phyloP scores from a whole-genome alignment of 2,797 vertebrate genomes.

The Acanthurus lineatus region DNA sequence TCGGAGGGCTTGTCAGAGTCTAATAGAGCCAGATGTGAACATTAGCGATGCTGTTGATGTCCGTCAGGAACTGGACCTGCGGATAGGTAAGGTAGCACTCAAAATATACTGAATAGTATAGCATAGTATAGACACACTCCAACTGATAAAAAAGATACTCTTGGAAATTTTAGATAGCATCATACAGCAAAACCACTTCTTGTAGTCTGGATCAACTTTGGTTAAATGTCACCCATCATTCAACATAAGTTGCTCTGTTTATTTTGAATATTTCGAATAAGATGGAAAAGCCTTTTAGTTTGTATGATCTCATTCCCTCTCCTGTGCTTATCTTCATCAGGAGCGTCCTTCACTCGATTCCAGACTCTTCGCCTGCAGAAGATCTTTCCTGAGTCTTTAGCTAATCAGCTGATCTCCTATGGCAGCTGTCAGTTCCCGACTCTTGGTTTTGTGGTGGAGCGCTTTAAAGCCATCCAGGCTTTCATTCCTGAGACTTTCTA shows the following conservation, averaged over 20 bases:
- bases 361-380: constrained; percentile 95
- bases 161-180: not conserved
- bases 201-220: not conserved
- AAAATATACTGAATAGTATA: not conserved
- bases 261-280: not conserved
- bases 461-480: constrained; percentile 98
- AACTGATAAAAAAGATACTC: not conserved
- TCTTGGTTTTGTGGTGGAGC: constrained; percentile 96
- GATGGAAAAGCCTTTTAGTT: not conserved
- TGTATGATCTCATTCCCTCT: not conserved
- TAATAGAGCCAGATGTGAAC: constrained; percentile 88
- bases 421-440: constrained; percentile 99
- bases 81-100: constrained; percentile 87
- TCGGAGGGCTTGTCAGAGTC: constrained; percentile 90
- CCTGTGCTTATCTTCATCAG: constrained; percentile 72
- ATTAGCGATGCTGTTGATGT: constrained; percentile 94
- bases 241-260: not conserved
- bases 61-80: constrained; percentile 95
- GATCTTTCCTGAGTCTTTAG: constrained; percentile 92
- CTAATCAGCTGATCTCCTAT: constrained; percentile 98
- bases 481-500: constrained; percentile 97
- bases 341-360: constrained; percentile 97
- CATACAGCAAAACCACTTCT: not conserved
- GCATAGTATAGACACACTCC: not conserved
- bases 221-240: not conserved